Evolutionary conservation across 2,113 vertebrate genomes (phyloP), one percentile per base, ranked within the genome.

Genomic region (Albula goreensis): DNA sequence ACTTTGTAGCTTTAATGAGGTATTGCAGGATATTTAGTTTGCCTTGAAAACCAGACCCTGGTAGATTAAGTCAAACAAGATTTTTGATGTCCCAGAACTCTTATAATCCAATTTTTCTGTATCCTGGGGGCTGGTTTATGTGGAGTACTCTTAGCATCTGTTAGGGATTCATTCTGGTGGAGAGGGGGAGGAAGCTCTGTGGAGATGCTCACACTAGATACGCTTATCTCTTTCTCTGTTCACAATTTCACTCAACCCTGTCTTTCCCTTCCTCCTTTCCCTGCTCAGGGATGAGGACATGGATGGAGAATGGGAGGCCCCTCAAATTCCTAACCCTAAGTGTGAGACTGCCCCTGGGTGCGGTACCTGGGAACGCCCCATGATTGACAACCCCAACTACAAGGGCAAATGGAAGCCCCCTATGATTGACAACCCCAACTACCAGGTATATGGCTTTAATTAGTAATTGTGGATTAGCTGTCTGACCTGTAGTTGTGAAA

Each of bases 291-390:
- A 99, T 90, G 98, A 99, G 93, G 98, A 99, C 88, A 99, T 99
- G 98, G 98, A 99, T 1, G 98, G 98, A 1, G 98, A 99, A 51
- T 99, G 98, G 98, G 98, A 99, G 89, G 98, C 98, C 51, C 98
- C 98, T 85, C 98, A 99, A 93, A 92, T 99, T 81, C 96, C 97
- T 22, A 99, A 99, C 92, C 95, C 98, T 0, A 97, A 96, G 88
- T 99, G 98, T 81, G 98, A 99, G 90, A 77, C 96, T 0, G 97
- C 98, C 5, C 96, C 98, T 10, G 98, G 98, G 81, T 99, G 98
- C 83, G 98, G 98, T 22, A 90, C 92, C 80, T 99, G 98, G 98
- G 96, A 98, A 81, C 93, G 97, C 0, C 98, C 98, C 0, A 94
- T 96, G 95, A 96, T 98, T 50, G 98, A 99, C 90, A 99, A 99